A percentile compares a stretch with the other conserved stretches of the same genome.
These are phyloP conservation scores for Oedothorax gibbosus DNA, from an alignment of 1,140 invertebrate species.

Conservation along the genomic window DNA sequence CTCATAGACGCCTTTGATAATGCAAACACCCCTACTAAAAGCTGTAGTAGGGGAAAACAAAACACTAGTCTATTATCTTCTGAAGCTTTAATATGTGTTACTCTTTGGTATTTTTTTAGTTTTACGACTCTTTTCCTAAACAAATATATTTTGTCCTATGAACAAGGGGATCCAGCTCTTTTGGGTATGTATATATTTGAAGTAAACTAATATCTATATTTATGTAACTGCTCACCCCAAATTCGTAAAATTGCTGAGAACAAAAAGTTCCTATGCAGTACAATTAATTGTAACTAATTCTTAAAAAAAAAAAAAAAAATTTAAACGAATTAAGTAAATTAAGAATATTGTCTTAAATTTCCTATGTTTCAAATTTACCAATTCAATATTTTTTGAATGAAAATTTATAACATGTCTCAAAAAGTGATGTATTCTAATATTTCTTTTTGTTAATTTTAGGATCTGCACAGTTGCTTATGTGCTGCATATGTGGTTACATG, in stretches of 20 bases:
- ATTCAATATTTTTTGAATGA: too few species aligned
- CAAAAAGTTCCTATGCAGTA: too few species aligned
- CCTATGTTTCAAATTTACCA: too few species aligned
- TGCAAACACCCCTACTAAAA: neutral
- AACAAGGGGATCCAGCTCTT: slow-evolving; percentile 82
- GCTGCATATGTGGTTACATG: slow-evolving; percentile 80
- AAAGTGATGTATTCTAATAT: neutral
- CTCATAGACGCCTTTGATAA: neutral
- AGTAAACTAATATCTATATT: too few species aligned
- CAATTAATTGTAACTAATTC: too few species aligned
- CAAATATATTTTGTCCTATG: slow-evolving; percentile 84
- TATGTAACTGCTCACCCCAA: too few species aligned
- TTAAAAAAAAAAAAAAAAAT: too few species aligned
- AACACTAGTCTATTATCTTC: slow-evolving; percentile 2
- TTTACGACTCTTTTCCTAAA: slow-evolving; percentile 81
- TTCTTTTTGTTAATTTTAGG: slow-evolving; percentile 65
- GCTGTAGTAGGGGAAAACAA: neutral
- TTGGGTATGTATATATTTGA: slow-evolving; percentile 74
- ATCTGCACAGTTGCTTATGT: slow-evolving; percentile 81
- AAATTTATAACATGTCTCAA: neutral
- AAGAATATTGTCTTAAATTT: too few species aligned
- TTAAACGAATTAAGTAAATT: too few species aligned
- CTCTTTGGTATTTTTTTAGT: slow-evolving; percentile 71
- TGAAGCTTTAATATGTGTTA: slow-evolving; percentile 44
- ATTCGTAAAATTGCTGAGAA: too few species aligned